Evolutionary conservation across 2,888 invertebrate species (phyloP).

Genomic region (Pandemis corylana): DNA sequence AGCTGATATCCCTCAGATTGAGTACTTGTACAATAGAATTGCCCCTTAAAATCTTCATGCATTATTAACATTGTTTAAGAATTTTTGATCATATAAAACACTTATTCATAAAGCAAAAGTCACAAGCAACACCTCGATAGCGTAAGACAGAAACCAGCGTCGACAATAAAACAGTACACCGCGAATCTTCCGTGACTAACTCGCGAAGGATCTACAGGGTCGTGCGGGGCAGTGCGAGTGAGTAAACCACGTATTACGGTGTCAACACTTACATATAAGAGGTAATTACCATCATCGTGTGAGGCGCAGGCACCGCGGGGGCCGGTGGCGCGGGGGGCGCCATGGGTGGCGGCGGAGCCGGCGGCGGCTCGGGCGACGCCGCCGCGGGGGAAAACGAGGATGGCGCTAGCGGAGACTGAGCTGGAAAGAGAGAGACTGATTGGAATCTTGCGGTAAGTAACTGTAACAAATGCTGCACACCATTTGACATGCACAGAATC

Average conservation of each 20-base stretch:
- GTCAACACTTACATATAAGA: conserved; percentile 85
- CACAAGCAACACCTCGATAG: conserved; percentile 18
- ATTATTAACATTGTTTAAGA: conserved; percentile 4
- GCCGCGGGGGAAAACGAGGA: conserved; percentile 84
- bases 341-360: conserved; percentile 83
- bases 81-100: neutral
- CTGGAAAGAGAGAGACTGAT: conserved; percentile 54
- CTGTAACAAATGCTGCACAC: neutral
- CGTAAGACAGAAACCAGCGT: conserved; percentile 17
- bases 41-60: conserved; percentile 26
- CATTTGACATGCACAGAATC: too few species aligned
- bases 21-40: neutral
- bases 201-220: conserved; percentile 47
- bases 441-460: neutral
- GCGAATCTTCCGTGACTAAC: conserved; percentile 33
- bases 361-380: conserved; percentile 86
- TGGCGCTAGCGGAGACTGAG: conserved; percentile 86
- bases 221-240: conserved; percentile 80
- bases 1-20: conserved; percentile 16
- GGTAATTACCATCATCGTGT: conserved; percentile 85
- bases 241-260: conserved; percentile 83
- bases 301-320: conserved; percentile 73
- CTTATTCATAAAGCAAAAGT: neutral
- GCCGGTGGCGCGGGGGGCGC: conserved; percentile 68
- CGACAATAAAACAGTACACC: conserved; percentile 6